These are phyloP conservation scores for Mus spicilegus DNA, from an alignment of 2,113 vertebrate genomes.

Conservation along the genomic window DNA sequence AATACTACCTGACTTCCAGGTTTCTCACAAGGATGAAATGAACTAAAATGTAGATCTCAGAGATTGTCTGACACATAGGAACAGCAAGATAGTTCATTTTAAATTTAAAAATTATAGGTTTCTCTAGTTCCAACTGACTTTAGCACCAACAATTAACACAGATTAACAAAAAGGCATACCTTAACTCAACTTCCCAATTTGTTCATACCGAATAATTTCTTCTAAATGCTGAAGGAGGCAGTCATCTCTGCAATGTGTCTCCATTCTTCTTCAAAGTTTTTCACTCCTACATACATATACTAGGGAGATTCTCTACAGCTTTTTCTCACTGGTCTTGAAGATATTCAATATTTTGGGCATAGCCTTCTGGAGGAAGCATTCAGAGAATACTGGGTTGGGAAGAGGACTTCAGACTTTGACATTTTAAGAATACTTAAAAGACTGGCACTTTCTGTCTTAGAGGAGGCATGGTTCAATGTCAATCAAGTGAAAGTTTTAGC, in stretches of 20 bases:
- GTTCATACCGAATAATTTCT: background rate
- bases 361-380: background rate
- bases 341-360: background rate
- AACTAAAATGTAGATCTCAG: conserved; percentile 1
- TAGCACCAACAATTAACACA: background rate
- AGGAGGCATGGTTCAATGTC: background rate
- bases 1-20: background rate
- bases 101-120: conserved; percentile 13
- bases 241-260: background rate
- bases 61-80: background rate
- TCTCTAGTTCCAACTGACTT: background rate
- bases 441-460: background rate
- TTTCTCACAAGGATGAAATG: background rate
- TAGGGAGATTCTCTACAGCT: background rate
- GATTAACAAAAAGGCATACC: background rate
- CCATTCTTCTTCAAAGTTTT: background rate
- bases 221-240: background rate
- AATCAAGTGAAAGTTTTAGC: background rate
- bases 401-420: background rate
- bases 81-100: conserved; percentile 20
- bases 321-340: background rate
- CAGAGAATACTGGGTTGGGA: background rate
- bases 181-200: background rate
- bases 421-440: conserved; percentile 16
- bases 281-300: background rate